Percentiles rank a stretch among this genome's conserved stretches.
Conservation (phyloP, 64 coral and sea anemone genomes). For the Stichodactyla mertensii region DNA sequence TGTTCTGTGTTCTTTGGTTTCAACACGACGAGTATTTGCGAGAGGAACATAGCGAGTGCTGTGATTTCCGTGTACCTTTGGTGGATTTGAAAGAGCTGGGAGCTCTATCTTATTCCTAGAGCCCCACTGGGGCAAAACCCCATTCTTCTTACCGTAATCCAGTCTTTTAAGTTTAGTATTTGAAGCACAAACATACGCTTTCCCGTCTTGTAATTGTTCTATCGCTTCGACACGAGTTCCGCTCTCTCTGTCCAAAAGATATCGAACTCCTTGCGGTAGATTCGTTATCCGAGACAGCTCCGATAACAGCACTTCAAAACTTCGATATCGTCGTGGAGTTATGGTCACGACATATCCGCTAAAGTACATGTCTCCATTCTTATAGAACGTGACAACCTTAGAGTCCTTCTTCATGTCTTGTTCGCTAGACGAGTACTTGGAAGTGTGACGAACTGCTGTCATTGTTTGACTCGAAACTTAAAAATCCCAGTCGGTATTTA, state of each 20-base stretch:
- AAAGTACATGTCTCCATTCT: conserved; percentile 90
- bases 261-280: conserved; percentile 83
- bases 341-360: conserved; percentile 70
- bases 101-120: conserved; percentile 61
- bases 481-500: background rate
- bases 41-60: background rate
- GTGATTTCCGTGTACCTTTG: conserved; percentile 1
- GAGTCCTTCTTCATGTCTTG: conserved; percentile 35
- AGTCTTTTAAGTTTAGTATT: conserved; percentile 68
- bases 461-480: background rate
- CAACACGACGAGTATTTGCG: background rate
- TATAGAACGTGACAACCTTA: conserved; percentile 81
- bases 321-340: conserved; percentile 80
- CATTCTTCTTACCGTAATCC: conserved; percentile 58
- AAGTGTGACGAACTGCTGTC: conserved; percentile 20
- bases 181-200: conserved; percentile 96
- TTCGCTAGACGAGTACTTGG: background rate
- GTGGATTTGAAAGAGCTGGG: conserved; percentile 28
- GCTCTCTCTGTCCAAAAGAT: conserved; percentile 64
- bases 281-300: conserved; percentile 67
- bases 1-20: conserved; percentile 12
- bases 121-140: conserved; percentile 50
- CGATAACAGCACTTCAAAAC: conserved; percentile 59
- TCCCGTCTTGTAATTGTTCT: conserved; percentile 83
- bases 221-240: conserved; percentile 71